A percentile compares a stretch with the other conserved stretches of the same genome.
phyloP scores from a whole-genome alignment of 2,888 invertebrate genomes.

The Leptopilina syphax region DNA sequence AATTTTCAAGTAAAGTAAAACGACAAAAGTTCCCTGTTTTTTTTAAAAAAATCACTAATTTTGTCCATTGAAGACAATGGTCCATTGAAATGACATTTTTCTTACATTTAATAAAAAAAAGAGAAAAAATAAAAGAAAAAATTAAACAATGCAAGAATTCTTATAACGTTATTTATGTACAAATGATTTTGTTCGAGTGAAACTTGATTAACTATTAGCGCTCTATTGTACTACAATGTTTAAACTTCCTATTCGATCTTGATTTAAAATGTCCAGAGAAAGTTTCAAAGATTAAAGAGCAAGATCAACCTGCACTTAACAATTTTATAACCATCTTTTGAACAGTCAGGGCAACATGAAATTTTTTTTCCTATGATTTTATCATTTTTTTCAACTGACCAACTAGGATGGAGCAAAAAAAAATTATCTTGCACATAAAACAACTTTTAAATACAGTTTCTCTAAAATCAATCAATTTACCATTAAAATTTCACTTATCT shows the following conservation, averaged over 20 bases:
- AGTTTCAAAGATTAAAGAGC: neutral
- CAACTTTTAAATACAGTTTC: neutral
- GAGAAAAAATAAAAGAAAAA: slow-evolving; percentile 47
- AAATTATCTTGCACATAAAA: neutral
- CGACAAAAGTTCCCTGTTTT: slow-evolving; percentile 55
- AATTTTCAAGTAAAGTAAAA: neutral
- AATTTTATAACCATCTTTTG: slow-evolving; percentile 15
- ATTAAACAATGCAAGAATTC: slow-evolving; percentile 56
- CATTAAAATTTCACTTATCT: no score
- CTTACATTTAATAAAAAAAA: no score
- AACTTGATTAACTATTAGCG: slow-evolving; percentile 47
- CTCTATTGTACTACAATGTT: slow-evolving; percentile 58
- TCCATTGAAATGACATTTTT: slow-evolving; percentile 43
- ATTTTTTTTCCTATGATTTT: slow-evolving; percentile 58
- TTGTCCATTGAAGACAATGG: slow-evolving; percentile 52
- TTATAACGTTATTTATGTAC: slow-evolving; percentile 62
- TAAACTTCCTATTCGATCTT: slow-evolving; percentile 61
- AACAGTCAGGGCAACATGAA: slow-evolving; percentile 58
- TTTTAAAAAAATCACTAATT: slow-evolving; percentile 43
- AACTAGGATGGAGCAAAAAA: slow-evolving; percentile 32
- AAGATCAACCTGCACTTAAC: slow-evolving; percentile 14
- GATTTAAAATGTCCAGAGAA: slow-evolving; percentile 50
- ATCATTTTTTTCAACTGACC: slow-evolving; percentile 32
- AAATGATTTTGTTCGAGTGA: slow-evolving; percentile 60
- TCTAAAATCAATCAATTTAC: no score